These are phyloP conservation scores for Saxidomus purpurata DNA, from an alignment of 1,140 invertebrate species.

Conservation along the genomic window DNA sequence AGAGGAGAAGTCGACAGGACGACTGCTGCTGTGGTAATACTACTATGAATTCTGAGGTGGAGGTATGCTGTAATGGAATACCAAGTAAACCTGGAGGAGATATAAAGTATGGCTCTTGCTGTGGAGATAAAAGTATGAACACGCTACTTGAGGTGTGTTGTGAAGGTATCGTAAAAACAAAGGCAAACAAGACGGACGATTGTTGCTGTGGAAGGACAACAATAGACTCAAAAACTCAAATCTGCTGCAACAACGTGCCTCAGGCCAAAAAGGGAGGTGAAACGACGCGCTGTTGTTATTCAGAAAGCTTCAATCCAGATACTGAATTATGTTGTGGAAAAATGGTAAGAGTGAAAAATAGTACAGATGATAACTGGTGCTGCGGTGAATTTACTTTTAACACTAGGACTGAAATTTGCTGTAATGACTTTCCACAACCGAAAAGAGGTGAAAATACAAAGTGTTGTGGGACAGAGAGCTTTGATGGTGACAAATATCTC, in stretches of 20 bases:
- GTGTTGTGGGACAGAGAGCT: constrained; percentile 53
- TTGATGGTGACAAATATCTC: constrained; percentile 52
- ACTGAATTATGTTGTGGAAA: constrained; percentile 58
- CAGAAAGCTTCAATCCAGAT: constrained; percentile 52
- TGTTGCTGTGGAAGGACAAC: constrained; percentile 56
- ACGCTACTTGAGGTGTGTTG: constrained; percentile 54
- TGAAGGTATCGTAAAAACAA: constrained; percentile 16
- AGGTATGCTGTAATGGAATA: constrained; percentile 62
- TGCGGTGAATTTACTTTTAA: constrained; percentile 60
- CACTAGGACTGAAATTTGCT: constrained; percentile 56
- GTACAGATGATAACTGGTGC: constrained; percentile 63
- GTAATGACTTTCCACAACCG: constrained; percentile 53
- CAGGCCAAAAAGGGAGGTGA: constrained; percentile 44
- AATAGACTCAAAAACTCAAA: constrained; percentile 32
- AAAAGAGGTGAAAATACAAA: constrained; percentile 48
- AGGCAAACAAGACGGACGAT: constrained; percentile 39
- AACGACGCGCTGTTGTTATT: constrained; percentile 50
- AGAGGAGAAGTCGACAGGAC: constrained; percentile 44
- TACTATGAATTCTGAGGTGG: constrained; percentile 42
- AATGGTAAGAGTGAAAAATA: constrained; percentile 38
- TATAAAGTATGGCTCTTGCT: constrained; percentile 53
- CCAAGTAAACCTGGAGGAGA: constrained; percentile 54
- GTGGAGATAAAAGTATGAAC: constrained; percentile 52
- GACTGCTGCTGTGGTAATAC: constrained; percentile 62
- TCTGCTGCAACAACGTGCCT: constrained; percentile 50